These are phyloP conservation scores for Leptinotarsa defecta DNA, from an alignment of 1,140 invertebrate genomes.

Conservation along the genomic window DNA sequence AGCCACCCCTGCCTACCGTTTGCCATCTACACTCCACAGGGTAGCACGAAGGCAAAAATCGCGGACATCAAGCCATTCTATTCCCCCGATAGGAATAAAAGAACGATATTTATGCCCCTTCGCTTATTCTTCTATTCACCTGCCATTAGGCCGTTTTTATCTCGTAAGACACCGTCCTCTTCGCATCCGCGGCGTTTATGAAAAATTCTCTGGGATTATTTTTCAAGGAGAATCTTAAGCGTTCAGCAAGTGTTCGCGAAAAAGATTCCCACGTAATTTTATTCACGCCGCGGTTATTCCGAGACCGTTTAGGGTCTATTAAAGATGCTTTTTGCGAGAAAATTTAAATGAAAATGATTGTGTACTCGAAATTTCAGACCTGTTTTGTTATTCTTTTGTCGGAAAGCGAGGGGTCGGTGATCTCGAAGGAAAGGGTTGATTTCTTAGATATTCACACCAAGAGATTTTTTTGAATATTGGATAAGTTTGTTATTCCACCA, in stretches of 20 bases:
- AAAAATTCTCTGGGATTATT: conserved; percentile 25
- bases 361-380: conserved; percentile 20
- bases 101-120: background rate
- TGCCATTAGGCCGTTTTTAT: background rate
- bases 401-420: background rate
- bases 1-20: background rate
- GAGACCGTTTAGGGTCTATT: conserved; percentile 35
- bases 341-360: conserved; percentile 26
- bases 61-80: conserved; percentile 7
- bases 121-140: background rate
- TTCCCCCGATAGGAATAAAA: background rate
- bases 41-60: conserved; percentile 22
- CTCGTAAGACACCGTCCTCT: background rate
- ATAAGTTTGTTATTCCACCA: no score
- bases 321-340: conserved; percentile 20
- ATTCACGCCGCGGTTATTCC: conserved; percentile 35
- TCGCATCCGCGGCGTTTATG: background rate
- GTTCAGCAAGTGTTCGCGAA: conserved; percentile 32
- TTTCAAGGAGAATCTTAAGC: conserved; percentile 21
- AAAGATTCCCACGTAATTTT: conserved; percentile 39
- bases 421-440: background rate
- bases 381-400: conserved; percentile 12
- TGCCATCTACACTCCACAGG: conserved; percentile 8
- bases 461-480: no score
- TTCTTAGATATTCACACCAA: no score